A percentile compares a stretch with the other conserved stretches of the same genome.
These are phyloP conservation scores for Rynchops niger DNA, from an alignment of 2,113 vertebrate genomes.

Conservation along the genomic window DNA sequence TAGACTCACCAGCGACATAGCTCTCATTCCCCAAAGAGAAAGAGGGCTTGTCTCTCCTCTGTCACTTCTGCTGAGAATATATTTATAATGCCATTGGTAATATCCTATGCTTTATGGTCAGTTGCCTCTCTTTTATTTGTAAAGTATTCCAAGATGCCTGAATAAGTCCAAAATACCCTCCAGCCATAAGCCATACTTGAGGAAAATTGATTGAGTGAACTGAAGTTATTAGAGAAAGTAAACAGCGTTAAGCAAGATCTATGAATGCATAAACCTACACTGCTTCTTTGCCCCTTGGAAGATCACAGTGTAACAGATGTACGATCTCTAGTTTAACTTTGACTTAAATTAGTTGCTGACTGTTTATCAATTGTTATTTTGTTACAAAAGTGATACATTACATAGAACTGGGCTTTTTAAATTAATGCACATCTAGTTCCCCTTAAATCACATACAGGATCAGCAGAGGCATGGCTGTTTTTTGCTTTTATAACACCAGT, in stretches of 20 bases:
- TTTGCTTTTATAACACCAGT: background rate
- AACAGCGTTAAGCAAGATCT: constrained; percentile 26
- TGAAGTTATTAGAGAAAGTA: constrained; percentile 35
- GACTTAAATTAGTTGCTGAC: background rate
- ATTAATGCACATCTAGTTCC: background rate
- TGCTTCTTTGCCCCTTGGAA: background rate
- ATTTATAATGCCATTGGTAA: background rate
- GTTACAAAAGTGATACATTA: background rate
- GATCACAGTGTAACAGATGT: background rate
- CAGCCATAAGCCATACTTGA: background rate
- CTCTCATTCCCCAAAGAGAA: background rate
- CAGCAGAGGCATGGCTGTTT: background rate
- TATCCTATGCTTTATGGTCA: background rate
- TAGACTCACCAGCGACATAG: background rate
- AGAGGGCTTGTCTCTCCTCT: background rate
- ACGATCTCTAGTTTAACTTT: background rate
- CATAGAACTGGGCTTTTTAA: background rate
- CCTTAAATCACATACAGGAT: background rate
- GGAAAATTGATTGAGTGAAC: constrained; percentile 26
- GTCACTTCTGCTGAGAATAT: background rate
- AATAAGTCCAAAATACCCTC: constrained; percentile 12
- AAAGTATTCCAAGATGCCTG: background rate
- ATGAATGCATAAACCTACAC: background rate
- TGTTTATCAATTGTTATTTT: background rate
- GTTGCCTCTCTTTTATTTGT: constrained; percentile 26